Conservation (phyloP, 2,797 vertebrate species). For the Podarcis lilfordi region DNA sequence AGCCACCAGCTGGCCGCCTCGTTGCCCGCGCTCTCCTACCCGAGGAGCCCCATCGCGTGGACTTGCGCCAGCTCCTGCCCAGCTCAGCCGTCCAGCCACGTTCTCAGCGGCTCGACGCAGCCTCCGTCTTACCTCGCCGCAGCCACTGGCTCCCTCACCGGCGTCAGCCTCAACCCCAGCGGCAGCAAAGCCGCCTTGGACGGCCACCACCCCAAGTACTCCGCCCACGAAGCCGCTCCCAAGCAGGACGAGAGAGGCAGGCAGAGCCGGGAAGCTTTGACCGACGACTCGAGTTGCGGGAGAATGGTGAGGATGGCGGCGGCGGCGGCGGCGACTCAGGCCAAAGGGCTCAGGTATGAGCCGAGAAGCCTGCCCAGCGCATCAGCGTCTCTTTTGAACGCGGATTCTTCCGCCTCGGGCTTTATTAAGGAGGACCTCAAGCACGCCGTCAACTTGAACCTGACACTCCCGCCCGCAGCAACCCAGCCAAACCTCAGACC, state of each 20-base stretch:
- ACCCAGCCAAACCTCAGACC: constrained; percentile 84
- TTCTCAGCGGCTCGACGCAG: constrained; percentile 86
- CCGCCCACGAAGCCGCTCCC: constrained; percentile 78
- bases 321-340: no score
- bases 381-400: constrained; percentile 78
- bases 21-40: constrained; percentile 84
- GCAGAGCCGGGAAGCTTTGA: constrained; percentile 48
- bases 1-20: constrained; percentile 87
- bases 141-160: constrained; percentile 76
- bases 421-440: constrained; percentile 80
- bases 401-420: constrained; percentile 77
- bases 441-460: constrained; percentile 82
- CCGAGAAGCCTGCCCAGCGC: constrained; percentile 81
- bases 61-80: constrained; percentile 88
- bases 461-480: constrained; percentile 80
- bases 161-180: no score
- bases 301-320: constrained; percentile 64
- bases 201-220: constrained; percentile 82
- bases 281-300: constrained; percentile 73
- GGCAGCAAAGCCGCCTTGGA: constrained; percentile 81
- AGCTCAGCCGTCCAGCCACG: constrained; percentile 84
- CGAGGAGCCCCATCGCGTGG: constrained; percentile 87
- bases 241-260: constrained; percentile 83
- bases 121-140: constrained; percentile 77
- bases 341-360: constrained; percentile 79